These are phyloP conservation scores for Pachyramphus minor DNA, from an alignment of 2,113 vertebrate genomes.

Conservation along the genomic window DNA sequence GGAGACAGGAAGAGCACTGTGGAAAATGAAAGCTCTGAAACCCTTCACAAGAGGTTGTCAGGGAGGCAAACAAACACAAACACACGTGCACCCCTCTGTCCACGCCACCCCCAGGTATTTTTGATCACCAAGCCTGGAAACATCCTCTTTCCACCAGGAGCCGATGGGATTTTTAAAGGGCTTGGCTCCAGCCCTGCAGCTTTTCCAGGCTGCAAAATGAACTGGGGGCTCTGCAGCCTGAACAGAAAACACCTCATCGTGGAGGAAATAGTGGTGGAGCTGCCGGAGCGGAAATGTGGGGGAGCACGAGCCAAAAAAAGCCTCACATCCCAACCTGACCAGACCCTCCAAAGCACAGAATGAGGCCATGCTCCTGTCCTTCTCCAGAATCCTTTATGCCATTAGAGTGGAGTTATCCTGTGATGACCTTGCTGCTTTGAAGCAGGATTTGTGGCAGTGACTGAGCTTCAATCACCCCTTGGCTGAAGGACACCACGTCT, in stretches of 20 bases:
- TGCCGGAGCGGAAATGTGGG: rapidly evolving
- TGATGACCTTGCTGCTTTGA: not conserved
- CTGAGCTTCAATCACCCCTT: not conserved
- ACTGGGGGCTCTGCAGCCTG: not conserved
- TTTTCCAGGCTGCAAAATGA: not conserved
- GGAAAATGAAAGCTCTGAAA: not conserved
- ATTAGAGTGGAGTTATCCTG: not conserved
- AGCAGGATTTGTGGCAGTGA: not conserved
- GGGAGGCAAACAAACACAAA: not conserved
- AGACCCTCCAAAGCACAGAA: not conserved
- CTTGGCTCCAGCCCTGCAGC: not conserved
- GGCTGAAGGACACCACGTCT: not conserved
- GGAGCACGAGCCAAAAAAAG: not conserved
- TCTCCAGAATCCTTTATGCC: not conserved
- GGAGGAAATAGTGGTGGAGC: not conserved
- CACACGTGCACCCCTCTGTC: rapidly evolving
- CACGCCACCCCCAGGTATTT: not conserved
- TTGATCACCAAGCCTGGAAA: not conserved
- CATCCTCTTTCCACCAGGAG: not conserved
- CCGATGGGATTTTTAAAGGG: not conserved
- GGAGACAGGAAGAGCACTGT: not conserved
- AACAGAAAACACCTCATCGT: rapidly evolving
- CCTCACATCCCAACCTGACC: rapidly evolving
- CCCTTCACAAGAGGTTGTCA: not conserved
- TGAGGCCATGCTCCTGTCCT: rapidly evolving